phyloP scores from a whole-genome alignment of 1,140 invertebrate species.

The Cydia amplana region DNA sequence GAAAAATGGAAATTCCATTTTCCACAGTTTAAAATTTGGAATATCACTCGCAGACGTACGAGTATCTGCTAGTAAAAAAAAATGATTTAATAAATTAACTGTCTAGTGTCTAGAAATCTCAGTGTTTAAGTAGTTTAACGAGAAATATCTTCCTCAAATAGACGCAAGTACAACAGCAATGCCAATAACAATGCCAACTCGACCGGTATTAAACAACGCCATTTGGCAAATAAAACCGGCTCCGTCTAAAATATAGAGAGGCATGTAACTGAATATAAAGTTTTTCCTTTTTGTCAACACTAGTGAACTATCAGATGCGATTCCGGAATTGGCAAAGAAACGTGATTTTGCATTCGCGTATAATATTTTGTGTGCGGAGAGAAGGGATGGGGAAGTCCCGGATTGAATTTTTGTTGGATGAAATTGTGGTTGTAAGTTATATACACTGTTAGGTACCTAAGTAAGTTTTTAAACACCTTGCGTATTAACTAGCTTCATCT shows the following conservation, averaged over 20 bases:
- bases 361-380: conserved; percentile 54
- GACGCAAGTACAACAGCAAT: conserved; percentile 42
- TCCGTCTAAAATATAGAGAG: conserved; percentile 48
- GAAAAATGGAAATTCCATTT: no score
- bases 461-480: no score
- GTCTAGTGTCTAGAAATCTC: neutral
- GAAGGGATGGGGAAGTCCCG: conserved; percentile 45
- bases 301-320: conserved; percentile 44
- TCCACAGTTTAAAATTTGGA: no score
- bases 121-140: neutral
- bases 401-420: conserved; percentile 59
- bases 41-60: no score
- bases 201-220: conserved; percentile 66
- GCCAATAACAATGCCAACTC: conserved; percentile 60
- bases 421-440: conserved; percentile 38
- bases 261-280: conserved; percentile 61
- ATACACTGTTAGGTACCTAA: neutral
- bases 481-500: no score
- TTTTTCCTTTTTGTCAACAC: conserved; percentile 58
- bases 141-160: conserved; percentile 27
- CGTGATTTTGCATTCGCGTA: conserved; percentile 53
- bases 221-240: conserved; percentile 65
- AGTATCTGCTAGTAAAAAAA: no score
- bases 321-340: conserved; percentile 55
- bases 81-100: neutral